These are phyloP conservation scores for Muntiacus reevesi DNA, from an alignment of 2,113 vertebrate species.

Conservation along the genomic window DNA sequence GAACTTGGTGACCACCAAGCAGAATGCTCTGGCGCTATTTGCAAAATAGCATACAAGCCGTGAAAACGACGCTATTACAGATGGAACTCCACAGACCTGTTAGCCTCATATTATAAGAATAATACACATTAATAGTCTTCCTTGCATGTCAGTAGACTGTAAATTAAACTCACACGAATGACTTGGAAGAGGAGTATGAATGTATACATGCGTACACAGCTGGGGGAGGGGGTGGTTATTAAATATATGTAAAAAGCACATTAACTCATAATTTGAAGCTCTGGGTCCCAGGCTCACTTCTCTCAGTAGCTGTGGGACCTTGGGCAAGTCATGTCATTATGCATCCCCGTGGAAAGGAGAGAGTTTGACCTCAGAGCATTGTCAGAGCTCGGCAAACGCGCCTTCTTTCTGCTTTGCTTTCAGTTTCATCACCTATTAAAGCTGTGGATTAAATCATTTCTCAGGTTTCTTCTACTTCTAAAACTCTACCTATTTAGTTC, in stretches of 20 bases:
- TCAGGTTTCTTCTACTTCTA: neutral
- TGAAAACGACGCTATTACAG: constrained; percentile 13
- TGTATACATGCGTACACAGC: neutral
- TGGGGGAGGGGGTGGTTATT: neutral
- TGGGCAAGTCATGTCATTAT: neutral
- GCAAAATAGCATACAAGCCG: neutral
- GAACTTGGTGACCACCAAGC: constrained; percentile 3
- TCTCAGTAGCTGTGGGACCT: neutral
- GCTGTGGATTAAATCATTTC: neutral
- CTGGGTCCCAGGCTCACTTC: neutral
- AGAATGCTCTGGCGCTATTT: neutral
- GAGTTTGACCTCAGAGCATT: neutral
- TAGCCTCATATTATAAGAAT: neutral
- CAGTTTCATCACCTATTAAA: neutral
- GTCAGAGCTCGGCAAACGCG: neutral
- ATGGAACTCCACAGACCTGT: neutral
- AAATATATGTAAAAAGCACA: neutral
- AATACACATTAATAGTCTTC: neutral
- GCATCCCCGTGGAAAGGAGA: neutral
- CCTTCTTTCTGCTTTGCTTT: neutral
- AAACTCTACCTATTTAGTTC: neutral
- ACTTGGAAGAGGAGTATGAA: neutral
- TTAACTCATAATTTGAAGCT: neutral
- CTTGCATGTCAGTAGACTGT: neutral
- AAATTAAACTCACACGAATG: neutral